Conservation (phyloP, 2,797 vertebrate genomes). For the Miichthys miiuy region DNA sequence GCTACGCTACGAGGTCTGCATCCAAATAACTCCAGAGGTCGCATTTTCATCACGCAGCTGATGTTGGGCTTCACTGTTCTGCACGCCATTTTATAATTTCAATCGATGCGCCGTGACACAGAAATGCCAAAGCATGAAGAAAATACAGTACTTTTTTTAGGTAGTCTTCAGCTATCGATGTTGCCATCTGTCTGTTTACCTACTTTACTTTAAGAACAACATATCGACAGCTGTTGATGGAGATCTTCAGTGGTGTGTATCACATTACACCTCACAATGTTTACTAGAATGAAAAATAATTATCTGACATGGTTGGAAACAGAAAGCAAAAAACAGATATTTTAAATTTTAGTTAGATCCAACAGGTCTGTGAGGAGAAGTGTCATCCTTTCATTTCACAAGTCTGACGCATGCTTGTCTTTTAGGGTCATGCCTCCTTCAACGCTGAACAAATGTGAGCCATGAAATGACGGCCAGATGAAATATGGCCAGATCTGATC, state of each 20-base stretch:
- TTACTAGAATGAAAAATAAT: neutral
- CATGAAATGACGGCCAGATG: neutral
- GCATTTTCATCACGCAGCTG: neutral
- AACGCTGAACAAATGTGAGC: neutral
- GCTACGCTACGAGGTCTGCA: neutral
- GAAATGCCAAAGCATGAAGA: neutral
- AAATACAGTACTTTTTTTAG: neutral
- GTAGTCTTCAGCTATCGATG: too few relatives aligned
- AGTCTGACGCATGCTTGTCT: neutral
- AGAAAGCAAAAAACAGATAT: neutral
- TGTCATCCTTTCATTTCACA: neutral
- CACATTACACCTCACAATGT: neutral
- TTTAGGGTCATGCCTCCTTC: neutral
- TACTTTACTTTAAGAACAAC: neutral
- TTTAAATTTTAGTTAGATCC: neutral
- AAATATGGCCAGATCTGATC: neutral
- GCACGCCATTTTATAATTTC: neutral
- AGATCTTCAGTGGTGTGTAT: neutral
- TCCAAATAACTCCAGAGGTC: neutral
- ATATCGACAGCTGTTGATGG: neutral
- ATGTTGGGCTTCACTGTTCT: neutral
- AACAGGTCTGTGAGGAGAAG: neutral
- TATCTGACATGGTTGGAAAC: neutral
- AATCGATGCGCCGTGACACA: neutral
- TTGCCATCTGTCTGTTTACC: neutral